These are phyloP conservation scores for Fregetta grallaria DNA, from an alignment of 2,113 vertebrate genomes.

Conservation along the genomic window DNA sequence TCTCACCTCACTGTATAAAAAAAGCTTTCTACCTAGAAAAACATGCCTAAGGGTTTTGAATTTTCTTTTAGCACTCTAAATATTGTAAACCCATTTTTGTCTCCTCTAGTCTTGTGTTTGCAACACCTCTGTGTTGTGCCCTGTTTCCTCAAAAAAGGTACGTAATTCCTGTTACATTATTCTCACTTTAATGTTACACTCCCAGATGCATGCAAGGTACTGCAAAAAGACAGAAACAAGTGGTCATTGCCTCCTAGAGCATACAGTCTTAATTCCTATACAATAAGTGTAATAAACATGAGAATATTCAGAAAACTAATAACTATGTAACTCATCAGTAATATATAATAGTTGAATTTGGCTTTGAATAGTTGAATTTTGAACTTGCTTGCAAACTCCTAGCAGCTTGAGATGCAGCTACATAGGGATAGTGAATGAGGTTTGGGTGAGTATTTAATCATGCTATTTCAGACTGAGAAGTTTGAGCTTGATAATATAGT, in stretches of 20 bases:
- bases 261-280: background rate
- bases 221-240: background rate
- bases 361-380: background rate
- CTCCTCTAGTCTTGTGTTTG: constrained; percentile 89
- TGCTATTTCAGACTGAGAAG: background rate
- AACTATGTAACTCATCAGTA: background rate
- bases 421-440: background rate
- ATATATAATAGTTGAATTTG: background rate
- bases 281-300: background rate
- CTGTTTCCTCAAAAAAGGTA: constrained; percentile 98
- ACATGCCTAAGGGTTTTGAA: background rate
- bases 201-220: background rate
- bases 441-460: background rate
- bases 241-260: background rate
- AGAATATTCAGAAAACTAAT: background rate
- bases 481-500: background rate
- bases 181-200: background rate
- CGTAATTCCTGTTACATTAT: background rate
- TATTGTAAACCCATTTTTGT: constrained; percentile 10
- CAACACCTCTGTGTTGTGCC: constrained; percentile 95
- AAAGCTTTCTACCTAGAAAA: background rate
- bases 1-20: background rate
- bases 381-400: background rate
- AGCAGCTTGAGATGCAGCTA: background rate
- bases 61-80: background rate